Evolutionary conservation across 2,113 vertebrate genomes (phyloP).

Genomic region (Chaenocephalus aceratus): DNA sequence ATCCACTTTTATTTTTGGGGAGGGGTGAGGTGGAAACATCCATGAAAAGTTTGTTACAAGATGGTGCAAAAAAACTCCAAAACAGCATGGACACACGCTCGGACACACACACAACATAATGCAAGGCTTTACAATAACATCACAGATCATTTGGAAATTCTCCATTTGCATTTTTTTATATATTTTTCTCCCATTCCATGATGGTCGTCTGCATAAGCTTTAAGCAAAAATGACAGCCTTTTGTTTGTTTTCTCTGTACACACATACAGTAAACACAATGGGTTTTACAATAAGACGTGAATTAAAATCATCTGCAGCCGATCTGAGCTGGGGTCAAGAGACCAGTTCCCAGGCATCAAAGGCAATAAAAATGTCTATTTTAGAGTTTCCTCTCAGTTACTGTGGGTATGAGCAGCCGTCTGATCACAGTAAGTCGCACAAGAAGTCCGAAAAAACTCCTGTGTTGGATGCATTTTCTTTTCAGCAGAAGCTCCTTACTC

Average conservation of each 20-base stretch:
- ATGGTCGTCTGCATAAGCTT: conserved; percentile 61
- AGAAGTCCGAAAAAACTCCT: conserved; percentile 34
- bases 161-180: conserved; percentile 17
- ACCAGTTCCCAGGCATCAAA: conserved; percentile 70
- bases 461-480: conserved; percentile 25
- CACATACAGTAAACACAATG: conserved; percentile 74
- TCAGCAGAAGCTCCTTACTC: conserved; percentile 7
- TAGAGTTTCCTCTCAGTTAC: conserved; percentile 46
- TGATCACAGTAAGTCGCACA: conserved; percentile 60
- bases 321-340: conserved; percentile 62
- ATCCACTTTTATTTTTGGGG: conserved; percentile 49
- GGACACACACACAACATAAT: conserved; percentile 43
- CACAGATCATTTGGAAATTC: conserved; percentile 53
- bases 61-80: conserved; percentile 29
- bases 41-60: conserved; percentile 45
- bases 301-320: conserved; percentile 64
- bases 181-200: conserved; percentile 32
- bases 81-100: conserved; percentile 17
- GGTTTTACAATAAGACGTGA: conserved; percentile 63
- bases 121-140: conserved; percentile 73
- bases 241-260: conserved; percentile 36
- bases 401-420: conserved; percentile 49
- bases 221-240: conserved; percentile 57
- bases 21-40: conserved; percentile 38
- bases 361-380: conserved; percentile 65